Conservation (phyloP, 2,113 vertebrate species). For the Fukomys damarensis region DNA sequence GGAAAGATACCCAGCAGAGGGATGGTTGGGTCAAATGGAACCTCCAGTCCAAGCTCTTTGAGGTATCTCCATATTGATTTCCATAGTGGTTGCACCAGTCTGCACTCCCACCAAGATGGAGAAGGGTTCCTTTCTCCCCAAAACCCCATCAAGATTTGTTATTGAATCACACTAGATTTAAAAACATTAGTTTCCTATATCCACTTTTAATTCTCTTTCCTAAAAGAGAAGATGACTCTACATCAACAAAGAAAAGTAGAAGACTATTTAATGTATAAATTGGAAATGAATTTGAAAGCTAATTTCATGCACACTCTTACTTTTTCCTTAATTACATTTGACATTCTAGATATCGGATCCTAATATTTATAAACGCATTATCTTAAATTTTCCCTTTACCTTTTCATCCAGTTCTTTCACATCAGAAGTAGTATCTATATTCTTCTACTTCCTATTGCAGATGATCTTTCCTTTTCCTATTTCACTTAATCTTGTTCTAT, state of each 20-base stretch:
- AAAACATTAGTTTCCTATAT: background rate
- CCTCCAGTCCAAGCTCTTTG: no score
- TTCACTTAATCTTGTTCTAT: background rate
- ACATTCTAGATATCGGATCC: background rate
- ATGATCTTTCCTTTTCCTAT: background rate
- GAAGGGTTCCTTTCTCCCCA: no score
- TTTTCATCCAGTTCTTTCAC: background rate
- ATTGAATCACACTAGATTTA: accelerated
- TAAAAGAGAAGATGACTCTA: background rate
- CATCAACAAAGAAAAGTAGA: background rate
- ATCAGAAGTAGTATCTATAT: background rate
- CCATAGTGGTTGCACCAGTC: no score
- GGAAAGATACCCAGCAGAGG: no score
- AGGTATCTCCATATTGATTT: no score
- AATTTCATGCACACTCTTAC: background rate
- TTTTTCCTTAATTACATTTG: background rate
- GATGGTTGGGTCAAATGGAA: no score
- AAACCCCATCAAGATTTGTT: no score
- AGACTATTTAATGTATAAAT: background rate
- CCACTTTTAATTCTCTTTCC: background rate
- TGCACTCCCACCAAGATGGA: no score
- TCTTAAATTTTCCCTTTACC: background rate
- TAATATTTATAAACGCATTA: background rate
- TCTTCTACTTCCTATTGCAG: background rate
- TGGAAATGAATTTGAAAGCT: background rate